A percentile compares a stretch with the other conserved stretches of the same genome.
phyloP scores from a whole-genome alignment of 2,888 invertebrate species.

The Orchesella flavescens region DNA sequence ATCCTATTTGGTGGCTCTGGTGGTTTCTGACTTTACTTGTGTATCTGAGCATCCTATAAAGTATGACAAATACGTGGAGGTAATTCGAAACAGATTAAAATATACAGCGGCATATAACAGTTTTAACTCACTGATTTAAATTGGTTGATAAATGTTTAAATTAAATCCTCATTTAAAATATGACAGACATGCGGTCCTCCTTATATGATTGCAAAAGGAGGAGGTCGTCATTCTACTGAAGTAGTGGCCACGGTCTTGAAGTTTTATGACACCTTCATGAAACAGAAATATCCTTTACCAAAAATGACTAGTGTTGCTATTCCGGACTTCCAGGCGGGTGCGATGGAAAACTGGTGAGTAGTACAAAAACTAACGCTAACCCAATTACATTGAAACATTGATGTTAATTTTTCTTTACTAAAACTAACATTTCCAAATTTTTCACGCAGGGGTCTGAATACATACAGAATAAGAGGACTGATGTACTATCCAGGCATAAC shows the following conservation, averaged over 20 bases:
- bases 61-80: slow-evolving; percentile 53
- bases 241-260: slow-evolving; percentile 55
- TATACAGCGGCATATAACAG: too few species aligned
- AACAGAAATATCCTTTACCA: slow-evolving; percentile 59
- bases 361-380: too few species aligned
- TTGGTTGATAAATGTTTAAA: too few species aligned
- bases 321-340: slow-evolving; percentile 51
- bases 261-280: slow-evolving; percentile 57
- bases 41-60: slow-evolving; percentile 2
- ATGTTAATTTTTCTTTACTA: not conserved
- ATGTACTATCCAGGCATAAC: slow-evolving; percentile 38
- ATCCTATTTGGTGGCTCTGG: slow-evolving; percentile 64
- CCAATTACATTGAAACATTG: not conserved
- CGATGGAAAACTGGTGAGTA: slow-evolving; percentile 64
- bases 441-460: slow-evolving; percentile 19
- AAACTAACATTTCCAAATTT: not conserved
- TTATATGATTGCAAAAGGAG: slow-evolving; percentile 50
- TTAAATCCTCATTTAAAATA: not conserved
- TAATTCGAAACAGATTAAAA: too few species aligned
- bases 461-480: slow-evolving; percentile 44
- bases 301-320: slow-evolving; percentile 66
- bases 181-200: slow-evolving; percentile 51
- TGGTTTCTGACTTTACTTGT: slow-evolving; percentile 66
- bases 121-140: too few species aligned
- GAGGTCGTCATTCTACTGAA: slow-evolving; percentile 59